phyloP scores from a whole-genome alignment of 2,888 invertebrate genomes.

The Punctoribates punctum region DNA sequence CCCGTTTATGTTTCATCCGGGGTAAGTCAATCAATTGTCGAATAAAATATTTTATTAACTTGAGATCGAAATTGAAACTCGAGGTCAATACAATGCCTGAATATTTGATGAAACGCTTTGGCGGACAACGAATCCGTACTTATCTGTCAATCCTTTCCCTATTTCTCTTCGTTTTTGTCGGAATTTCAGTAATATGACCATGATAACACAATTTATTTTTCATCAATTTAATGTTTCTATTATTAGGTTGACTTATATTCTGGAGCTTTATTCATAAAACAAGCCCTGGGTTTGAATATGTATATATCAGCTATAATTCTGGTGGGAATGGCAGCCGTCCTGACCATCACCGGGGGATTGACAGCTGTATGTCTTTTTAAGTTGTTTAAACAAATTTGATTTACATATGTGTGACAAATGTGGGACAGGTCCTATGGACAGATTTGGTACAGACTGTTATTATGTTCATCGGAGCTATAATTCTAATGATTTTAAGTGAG shows the following conservation, averaged over 20 bases:
- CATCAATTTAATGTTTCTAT: conserved; percentile 9
- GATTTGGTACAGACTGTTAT: conserved; percentile 58
- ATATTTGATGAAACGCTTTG: conserved; percentile 58
- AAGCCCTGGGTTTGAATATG: conserved; percentile 56
- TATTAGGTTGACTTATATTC: conserved; percentile 58
- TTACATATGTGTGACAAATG: neutral
- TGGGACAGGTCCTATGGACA: conserved; percentile 56
- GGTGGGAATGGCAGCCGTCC: conserved; percentile 57
- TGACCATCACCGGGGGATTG: conserved; percentile 59
- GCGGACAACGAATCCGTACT: conserved; percentile 58
- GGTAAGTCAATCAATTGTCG: conserved; percentile 50
- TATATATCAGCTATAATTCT: conserved; percentile 57
- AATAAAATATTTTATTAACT: neutral
- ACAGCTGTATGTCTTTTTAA: conserved; percentile 53
- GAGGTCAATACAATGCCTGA: conserved; percentile 60
- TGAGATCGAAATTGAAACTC: neutral
- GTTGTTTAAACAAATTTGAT: neutral
- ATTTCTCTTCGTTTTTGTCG: conserved; percentile 59
- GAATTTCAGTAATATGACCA: conserved; percentile 56
- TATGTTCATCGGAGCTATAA: conserved; percentile 58
- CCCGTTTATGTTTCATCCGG: conserved; percentile 59
- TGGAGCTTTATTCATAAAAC: conserved; percentile 59
- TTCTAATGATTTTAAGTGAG: conserved; percentile 57
- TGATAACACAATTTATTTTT: neutral
- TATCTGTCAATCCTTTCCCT: conserved; percentile 59